These are phyloP conservation scores for Onychomys arenicola DNA, from an alignment of 2,797 vertebrate genomes.

Conservation along the genomic window DNA sequence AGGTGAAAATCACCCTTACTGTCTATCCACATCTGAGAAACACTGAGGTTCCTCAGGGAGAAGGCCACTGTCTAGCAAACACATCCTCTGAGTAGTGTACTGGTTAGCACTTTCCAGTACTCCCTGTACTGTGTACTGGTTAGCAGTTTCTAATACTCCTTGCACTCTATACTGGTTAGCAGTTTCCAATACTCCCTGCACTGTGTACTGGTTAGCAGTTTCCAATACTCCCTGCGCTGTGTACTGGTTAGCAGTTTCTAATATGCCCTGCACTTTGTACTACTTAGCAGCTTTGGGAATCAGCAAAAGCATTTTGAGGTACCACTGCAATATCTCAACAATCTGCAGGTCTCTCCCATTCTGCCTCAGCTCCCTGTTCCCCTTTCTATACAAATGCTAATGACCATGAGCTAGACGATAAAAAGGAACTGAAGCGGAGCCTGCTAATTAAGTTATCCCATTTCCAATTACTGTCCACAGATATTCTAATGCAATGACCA, in stretches of 20 bases:
- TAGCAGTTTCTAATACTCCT: not conserved
- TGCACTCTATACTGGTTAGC: not conserved
- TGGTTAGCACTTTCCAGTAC: not conserved
- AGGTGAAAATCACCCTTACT: not conserved
- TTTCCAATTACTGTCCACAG: not conserved
- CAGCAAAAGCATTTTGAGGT: not conserved
- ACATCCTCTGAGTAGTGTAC: not conserved
- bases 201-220: not conserved
- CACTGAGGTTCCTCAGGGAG: not conserved
- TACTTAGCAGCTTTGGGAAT: not conserved
- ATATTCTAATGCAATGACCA: not conserved
- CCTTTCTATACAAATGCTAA: not conserved
- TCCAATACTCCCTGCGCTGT: not conserved
- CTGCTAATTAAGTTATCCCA: not conserved
- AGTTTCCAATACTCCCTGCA: not conserved
- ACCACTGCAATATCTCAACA: not conserved
- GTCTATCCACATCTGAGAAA: constrained; percentile 40
- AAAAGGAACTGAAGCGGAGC: not conserved
- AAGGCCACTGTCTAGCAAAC: not conserved
- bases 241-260: not conserved
- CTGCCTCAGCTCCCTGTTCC: not conserved
- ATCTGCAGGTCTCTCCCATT: not conserved
- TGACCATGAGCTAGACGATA: not conserved
- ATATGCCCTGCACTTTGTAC: not conserved
- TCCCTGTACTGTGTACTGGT: not conserved